These are phyloP conservation scores for Andrena camellia DNA, from an alignment of 2,888 invertebrate species.

Conservation along the genomic window DNA sequence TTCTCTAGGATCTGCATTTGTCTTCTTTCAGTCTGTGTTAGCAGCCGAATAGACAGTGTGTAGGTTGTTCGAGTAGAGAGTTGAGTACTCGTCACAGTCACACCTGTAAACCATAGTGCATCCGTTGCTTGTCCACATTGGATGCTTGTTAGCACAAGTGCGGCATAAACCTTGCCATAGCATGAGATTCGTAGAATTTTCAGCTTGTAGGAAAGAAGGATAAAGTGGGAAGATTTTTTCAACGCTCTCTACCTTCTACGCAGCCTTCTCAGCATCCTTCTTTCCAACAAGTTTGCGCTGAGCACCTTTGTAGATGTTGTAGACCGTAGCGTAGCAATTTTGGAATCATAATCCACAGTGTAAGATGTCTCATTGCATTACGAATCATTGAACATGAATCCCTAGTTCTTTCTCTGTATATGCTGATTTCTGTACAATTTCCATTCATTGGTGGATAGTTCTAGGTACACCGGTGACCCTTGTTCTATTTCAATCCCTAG, in stretches of 20 bases:
- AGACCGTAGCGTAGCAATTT: constrained; percentile 41
- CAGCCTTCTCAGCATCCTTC: constrained; percentile 18
- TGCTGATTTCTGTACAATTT: constrained; percentile 13
- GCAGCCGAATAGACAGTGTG: constrained; percentile 80
- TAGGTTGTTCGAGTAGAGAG: constrained; percentile 80
- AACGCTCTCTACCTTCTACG: background rate
- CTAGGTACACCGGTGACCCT: constrained; percentile 42
- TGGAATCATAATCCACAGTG: background rate
- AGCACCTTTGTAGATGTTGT: constrained; percentile 59
- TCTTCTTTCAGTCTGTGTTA: constrained; percentile 82
- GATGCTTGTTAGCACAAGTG: constrained; percentile 69
- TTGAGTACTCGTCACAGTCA: constrained; percentile 63
- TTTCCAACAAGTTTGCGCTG: constrained; percentile 43
- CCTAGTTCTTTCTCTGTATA: constrained; percentile 12
- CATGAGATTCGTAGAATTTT: constrained; percentile 59
- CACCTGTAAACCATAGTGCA: constrained; percentile 79
- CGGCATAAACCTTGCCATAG: constrained; percentile 52
- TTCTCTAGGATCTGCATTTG: constrained; percentile 78
- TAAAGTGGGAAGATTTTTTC: background rate
- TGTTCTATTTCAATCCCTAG: constrained; percentile 56
- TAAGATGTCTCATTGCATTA: background rate
- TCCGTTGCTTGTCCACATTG: constrained; percentile 76
- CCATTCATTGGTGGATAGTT: constrained; percentile 15
- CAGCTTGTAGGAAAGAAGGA: constrained; percentile 21
- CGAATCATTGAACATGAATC: background rate